Percentiles rank a stretch among this genome's conserved stretches.
phyloP scores from a whole-genome alignment of 1,140 invertebrate species.

The Pseudomyrmex dendroicus region DNA sequence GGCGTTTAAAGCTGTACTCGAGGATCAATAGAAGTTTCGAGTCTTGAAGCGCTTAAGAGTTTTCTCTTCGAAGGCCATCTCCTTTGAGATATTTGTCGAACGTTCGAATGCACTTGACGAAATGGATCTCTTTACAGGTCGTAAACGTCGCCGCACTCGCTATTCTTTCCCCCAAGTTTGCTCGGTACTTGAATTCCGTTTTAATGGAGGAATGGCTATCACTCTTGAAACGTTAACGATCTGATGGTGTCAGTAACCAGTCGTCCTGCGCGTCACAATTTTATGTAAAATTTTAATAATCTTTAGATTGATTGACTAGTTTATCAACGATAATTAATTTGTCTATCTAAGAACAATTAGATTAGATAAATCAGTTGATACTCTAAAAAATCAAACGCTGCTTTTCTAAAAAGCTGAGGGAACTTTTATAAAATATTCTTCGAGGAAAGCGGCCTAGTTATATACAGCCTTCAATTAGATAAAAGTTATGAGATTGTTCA shows the following conservation, averaged over 20 bases:
- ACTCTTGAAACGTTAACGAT: constrained; percentile 49
- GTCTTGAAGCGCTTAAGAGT: constrained; percentile 64
- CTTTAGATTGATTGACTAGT: neutral
- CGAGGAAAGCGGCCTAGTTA: neutral
- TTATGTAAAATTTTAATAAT: neutral
- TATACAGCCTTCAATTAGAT: neutral
- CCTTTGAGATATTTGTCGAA: constrained; percentile 72
- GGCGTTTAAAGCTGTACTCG: constrained; percentile 45
- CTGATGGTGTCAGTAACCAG: constrained; percentile 20
- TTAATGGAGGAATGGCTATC: constrained; percentile 61
- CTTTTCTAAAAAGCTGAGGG: neutral
- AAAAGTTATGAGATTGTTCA: too few species aligned
- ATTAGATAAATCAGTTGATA: neutral
- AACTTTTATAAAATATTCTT: neutral
- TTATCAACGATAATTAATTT: neutral
- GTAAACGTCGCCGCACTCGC: constrained; percentile 62
- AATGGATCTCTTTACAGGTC: constrained; percentile 74
- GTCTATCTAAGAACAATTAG: neutral
- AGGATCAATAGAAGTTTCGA: constrained; percentile 62
- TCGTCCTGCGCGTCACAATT: constrained; percentile 1
- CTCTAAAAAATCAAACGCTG: neutral
- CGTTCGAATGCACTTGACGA: constrained; percentile 71
- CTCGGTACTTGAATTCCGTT: constrained; percentile 63
- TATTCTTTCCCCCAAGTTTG: constrained; percentile 65
- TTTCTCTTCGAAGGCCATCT: constrained; percentile 61